Percentiles rank a stretch among this genome's conserved stretches.
phyloP scores from a whole-genome alignment of 2,888 invertebrate genomes.

The Diarsia brunnea region DNA sequence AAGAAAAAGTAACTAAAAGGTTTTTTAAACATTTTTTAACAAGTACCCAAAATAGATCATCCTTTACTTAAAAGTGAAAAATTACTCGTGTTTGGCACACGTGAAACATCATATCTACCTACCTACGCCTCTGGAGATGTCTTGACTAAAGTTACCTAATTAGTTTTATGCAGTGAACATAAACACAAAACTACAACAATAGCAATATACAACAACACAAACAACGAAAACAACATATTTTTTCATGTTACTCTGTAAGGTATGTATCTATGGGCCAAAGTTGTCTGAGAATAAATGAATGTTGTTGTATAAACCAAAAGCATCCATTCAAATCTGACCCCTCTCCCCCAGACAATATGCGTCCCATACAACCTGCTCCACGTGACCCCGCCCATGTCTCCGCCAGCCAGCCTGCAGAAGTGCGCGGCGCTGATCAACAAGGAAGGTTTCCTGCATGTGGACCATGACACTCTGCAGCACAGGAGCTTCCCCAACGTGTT shows the following conservation, averaged over 20 bases:
- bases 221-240: no score
- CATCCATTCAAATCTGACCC: not conserved
- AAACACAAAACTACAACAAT: no score
- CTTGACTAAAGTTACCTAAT: not conserved
- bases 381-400: slow-evolving; percentile 96
- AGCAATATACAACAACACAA: no score
- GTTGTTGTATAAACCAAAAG: no score
- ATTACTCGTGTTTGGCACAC: no score
- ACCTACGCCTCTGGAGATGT: not conserved
- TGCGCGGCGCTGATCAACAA: slow-evolving; percentile 92
- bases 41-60: not conserved
- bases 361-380: slow-evolving; percentile 96
- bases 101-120: not conserved
- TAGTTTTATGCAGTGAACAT: no score
- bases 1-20: no score
- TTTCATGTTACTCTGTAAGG: no score
- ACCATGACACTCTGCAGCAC: slow-evolving; percentile 95
- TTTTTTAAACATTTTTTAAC: no score
- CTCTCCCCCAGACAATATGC: slow-evolving; percentile 73
- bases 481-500: slow-evolving; percentile 95
- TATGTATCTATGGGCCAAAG: no score
- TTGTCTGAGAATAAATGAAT: no score
- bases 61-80: not conserved
- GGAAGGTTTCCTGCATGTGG: slow-evolving; percentile 94
- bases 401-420: slow-evolving; percentile 86